phyloP scores from a whole-genome alignment of 2,888 invertebrate genomes.

The Catocala fraxini region DNA sequence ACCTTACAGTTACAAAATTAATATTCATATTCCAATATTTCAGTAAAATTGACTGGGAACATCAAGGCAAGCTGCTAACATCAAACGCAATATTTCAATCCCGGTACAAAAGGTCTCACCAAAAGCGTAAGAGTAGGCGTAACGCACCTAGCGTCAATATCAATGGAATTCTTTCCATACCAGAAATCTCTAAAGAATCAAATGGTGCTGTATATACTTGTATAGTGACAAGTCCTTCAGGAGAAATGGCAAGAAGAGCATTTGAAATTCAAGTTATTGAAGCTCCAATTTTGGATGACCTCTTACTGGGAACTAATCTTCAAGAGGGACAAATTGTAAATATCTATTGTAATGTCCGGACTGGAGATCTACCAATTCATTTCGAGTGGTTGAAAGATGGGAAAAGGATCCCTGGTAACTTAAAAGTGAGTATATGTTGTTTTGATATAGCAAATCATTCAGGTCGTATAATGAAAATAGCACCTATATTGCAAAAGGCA shows the following conservation, averaged over 20 bases:
- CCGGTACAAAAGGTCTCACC: slow-evolving; percentile 68
- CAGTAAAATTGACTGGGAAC: slow-evolving; percentile 86
- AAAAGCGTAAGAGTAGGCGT: slow-evolving; percentile 64
- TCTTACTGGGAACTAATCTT: slow-evolving; percentile 92
- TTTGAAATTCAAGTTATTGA: slow-evolving; percentile 91
- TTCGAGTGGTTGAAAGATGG: slow-evolving; percentile 91
- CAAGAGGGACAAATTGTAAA: slow-evolving; percentile 95
- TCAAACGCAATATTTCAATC: slow-evolving; percentile 75
- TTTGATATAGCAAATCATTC: no score
- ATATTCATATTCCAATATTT: slow-evolving; percentile 29
- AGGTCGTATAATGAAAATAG: no score
- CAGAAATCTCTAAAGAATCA: slow-evolving; percentile 88
- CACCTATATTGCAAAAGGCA: no score
- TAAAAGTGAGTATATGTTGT: slow-evolving; percentile 82
- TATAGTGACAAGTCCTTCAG: slow-evolving; percentile 91
- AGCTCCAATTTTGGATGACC: slow-evolving; percentile 94
- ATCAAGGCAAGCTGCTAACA: slow-evolving; percentile 73
- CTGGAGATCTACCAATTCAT: slow-evolving; percentile 91
- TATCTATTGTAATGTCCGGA: slow-evolving; percentile 93
- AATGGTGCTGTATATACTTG: slow-evolving; percentile 94
- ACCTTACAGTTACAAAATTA: neutral
- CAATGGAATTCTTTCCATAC: slow-evolving; percentile 88
- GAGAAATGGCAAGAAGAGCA: slow-evolving; percentile 84
- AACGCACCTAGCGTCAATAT: slow-evolving; percentile 73
- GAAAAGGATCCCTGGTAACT: slow-evolving; percentile 87